These are phyloP conservation scores for Dromaius novaehollandiae DNA, from an alignment of 2,113 vertebrate genomes.

Conservation along the genomic window DNA sequence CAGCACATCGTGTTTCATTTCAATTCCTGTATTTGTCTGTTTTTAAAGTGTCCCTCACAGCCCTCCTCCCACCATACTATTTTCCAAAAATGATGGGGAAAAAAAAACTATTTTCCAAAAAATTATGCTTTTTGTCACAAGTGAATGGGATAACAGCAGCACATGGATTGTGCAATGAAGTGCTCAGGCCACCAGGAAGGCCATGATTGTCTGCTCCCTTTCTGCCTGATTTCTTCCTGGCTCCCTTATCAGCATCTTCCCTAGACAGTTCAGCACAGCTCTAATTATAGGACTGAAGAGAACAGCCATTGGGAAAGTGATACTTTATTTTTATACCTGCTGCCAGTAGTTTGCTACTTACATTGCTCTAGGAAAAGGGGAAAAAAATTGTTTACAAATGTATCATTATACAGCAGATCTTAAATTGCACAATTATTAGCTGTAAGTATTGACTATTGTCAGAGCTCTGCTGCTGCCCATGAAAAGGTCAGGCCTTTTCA, in stretches of 20 bases:
- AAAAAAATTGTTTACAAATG: constrained; percentile 52
- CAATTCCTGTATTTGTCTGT: neutral
- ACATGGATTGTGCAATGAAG: neutral
- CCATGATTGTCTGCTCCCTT: neutral
- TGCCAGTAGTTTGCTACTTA: constrained; percentile 10
- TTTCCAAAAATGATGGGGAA: no score
- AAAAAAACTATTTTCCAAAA: neutral
- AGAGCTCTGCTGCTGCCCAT: neutral
- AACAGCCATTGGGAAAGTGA: constrained; percentile 4
- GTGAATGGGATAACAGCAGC: neutral
- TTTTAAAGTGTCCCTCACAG: neutral
- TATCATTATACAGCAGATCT: constrained; percentile 46
- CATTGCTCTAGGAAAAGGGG: neutral
- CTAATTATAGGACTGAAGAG: constrained; percentile 26
- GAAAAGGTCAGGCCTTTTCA: constrained; percentile 71
- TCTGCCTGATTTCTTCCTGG: neutral
- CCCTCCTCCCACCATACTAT: neutral
- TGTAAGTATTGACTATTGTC: constrained; percentile 57
- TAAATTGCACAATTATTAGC: constrained; percentile 67
- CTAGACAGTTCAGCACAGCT: neutral
- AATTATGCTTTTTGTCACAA: neutral
- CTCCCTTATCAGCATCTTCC: neutral
- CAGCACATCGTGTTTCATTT: neutral
- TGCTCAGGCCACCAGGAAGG: neutral
- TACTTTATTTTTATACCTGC: constrained; percentile 42